These are phyloP conservation scores for Mystacornis crossleyi DNA, from an alignment of 2,113 vertebrate species.

Conservation along the genomic window DNA sequence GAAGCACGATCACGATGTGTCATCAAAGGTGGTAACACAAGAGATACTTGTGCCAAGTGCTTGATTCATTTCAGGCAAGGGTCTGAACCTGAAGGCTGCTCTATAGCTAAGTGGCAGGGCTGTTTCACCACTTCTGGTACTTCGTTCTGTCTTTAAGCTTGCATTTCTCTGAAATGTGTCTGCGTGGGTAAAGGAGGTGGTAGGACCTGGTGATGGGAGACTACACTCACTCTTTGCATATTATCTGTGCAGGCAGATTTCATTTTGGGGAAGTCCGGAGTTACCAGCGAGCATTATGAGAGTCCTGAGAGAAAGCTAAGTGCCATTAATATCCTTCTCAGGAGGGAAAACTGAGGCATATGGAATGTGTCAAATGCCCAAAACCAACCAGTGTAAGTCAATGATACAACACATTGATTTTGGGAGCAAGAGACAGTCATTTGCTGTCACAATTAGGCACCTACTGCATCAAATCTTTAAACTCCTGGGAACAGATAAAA, in stretches of 20 bases:
- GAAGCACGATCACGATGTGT: fast-evolving
- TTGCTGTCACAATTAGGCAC: neutral
- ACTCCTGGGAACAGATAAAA: neutral
- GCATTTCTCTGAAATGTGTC: neutral
- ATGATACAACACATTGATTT: neutral
- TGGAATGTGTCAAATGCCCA: neutral
- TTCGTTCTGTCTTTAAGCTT: neutral
- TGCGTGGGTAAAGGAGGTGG: neutral
- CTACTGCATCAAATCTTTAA: neutral
- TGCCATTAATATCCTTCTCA: neutral
- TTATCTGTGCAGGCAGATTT: neutral
- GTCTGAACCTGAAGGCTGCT: neutral
- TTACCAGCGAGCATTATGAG: fast-evolving
- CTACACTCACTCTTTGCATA: fast-evolving
- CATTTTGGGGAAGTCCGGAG: neutral
- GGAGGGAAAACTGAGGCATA: neutral
- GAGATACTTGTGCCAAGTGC: neutral
- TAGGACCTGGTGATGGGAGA: neutral
- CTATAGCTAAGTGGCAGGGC: neutral
- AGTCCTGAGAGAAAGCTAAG: neutral
- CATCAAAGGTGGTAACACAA: neutral
- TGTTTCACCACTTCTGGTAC: neutral
- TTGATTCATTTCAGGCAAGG: neutral
- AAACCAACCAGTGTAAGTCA: too few species aligned
- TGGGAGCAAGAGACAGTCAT: neutral